Evolutionary conservation across 1,140 invertebrate genomes (phyloP).

Genomic region (Bacillus rossius): DNA sequence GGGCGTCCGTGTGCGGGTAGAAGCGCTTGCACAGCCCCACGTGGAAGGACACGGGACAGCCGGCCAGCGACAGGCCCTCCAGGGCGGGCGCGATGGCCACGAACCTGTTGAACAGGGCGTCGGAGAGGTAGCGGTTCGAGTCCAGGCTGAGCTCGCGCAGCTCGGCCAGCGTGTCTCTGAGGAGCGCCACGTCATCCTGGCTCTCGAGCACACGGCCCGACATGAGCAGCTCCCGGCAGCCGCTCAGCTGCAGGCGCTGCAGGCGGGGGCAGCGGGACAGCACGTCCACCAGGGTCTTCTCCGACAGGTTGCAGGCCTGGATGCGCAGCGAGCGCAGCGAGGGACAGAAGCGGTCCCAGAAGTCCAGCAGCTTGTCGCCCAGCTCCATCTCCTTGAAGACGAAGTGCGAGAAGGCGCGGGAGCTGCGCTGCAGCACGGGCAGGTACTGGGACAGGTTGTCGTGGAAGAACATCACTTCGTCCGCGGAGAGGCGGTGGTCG

Average conservation of each 20-base stretch:
- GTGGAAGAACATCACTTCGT: constrained; percentile 45
- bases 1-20: constrained; percentile 46
- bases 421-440: constrained; percentile 44
- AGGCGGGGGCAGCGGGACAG: constrained; percentile 50
- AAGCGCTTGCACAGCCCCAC: constrained; percentile 56
- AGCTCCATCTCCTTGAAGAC: constrained; percentile 55
- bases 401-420: constrained; percentile 47
- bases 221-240: constrained; percentile 64
- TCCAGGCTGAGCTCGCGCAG: constrained; percentile 54
- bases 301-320: constrained; percentile 53
- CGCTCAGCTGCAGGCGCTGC: constrained; percentile 50
- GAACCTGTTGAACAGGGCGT: constrained; percentile 60
- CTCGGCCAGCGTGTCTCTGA: constrained; percentile 47
- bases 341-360: constrained; percentile 46
- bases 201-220: constrained; percentile 58
- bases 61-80: constrained; percentile 53
- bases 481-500: constrained; percentile 48
- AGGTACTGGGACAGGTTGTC: constrained; percentile 45
- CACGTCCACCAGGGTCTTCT: constrained; percentile 53
- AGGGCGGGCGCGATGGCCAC: constrained; percentile 53
- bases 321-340: constrained; percentile 43
- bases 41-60: constrained; percentile 63
- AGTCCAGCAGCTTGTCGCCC: constrained; percentile 34
- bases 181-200: constrained; percentile 44
- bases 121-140: constrained; percentile 62